A percentile compares a stretch with the other conserved stretches of the same genome.
These are phyloP conservation scores for Campylorhamphus procurvoides DNA, from an alignment of 2,113 vertebrate species.

Conservation along the genomic window DNA sequence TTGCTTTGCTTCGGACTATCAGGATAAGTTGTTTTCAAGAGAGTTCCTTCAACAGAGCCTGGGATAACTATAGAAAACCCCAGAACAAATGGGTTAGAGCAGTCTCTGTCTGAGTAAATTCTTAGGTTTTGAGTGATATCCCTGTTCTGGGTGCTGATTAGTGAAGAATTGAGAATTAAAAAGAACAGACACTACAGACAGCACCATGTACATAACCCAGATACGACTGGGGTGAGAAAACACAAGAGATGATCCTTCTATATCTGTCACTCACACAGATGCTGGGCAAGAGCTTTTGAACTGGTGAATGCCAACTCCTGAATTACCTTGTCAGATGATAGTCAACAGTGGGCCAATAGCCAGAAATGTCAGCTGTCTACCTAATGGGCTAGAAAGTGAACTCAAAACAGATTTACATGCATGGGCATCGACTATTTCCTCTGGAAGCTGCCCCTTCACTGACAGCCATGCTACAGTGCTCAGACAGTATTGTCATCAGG, in stretches of 20 bases:
- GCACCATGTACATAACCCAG: background rate
- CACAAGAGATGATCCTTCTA: background rate
- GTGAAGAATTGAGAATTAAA: background rate
- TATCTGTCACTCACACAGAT: background rate
- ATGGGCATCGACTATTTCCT: rapidly evolving
- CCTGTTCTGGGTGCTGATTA: background rate
- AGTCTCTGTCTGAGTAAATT: background rate
- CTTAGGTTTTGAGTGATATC: background rate
- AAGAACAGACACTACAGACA: background rate
- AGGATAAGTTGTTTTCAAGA: background rate
- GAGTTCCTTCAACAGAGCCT: background rate
- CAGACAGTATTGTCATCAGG: background rate
- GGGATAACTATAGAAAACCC: background rate
- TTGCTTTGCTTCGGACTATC: background rate
- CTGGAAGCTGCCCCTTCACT: background rate
- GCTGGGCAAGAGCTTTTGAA: background rate
- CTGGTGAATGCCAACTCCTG: background rate
- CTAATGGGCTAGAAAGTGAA: background rate
- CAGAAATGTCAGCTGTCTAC: background rate
- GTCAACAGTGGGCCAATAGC: background rate
- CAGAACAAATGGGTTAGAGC: background rate
- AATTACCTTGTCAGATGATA: background rate
- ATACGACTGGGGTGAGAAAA: background rate
- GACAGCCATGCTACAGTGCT: background rate
- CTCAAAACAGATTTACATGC: background rate